Evolutionary conservation across 2,888 invertebrate genomes (phyloP).

Genomic region (Cheilosia urbana): DNA sequence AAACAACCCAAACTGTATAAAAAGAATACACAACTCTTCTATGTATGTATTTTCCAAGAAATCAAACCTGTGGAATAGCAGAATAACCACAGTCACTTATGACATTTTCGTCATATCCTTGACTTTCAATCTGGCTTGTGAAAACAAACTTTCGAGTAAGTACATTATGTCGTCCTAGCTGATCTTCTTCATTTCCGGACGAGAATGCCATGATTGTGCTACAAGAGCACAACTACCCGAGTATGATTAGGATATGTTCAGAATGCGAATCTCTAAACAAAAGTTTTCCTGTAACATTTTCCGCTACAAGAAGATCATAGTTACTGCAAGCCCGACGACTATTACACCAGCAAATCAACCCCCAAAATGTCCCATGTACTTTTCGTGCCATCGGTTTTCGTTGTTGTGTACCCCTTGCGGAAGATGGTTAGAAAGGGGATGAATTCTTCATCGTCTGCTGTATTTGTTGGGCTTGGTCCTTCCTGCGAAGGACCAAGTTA

Average conservation of each 20-base stretch:
- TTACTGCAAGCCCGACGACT: slow-evolving; percentile 24
- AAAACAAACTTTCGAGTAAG: background rate
- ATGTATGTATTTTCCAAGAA: background rate
- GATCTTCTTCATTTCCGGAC: background rate
- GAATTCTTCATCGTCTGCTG: background rate
- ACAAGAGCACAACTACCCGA: background rate
- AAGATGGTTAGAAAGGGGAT: slow-evolving; percentile 17
- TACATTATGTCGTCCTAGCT: background rate
- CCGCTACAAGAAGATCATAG: slow-evolving; percentile 58
- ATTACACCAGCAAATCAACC: background rate
- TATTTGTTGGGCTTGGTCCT: slow-evolving; percentile 32
- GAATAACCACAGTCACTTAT: background rate
- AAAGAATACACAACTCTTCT: no score
- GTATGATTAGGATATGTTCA: slow-evolving; percentile 3
- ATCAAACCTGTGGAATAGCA: background rate
- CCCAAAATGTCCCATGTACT: slow-evolving; percentile 34
- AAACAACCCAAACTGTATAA: background rate
- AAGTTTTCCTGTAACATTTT: slow-evolving; percentile 54
- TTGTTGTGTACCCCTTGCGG: slow-evolving; percentile 18
- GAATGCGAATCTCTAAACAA: slow-evolving; percentile 50
- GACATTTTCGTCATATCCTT: slow-evolving; percentile 5
- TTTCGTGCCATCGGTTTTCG: slow-evolving; percentile 53
- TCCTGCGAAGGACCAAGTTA: slow-evolving; percentile 66
- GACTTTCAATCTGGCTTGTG: slow-evolving; percentile 1
- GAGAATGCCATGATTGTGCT: background rate